A percentile compares a stretch with the other conserved stretches of the same genome.
phyloP scores from a whole-genome alignment of 1,140 invertebrate species.

The Hestina assimilis region DNA sequence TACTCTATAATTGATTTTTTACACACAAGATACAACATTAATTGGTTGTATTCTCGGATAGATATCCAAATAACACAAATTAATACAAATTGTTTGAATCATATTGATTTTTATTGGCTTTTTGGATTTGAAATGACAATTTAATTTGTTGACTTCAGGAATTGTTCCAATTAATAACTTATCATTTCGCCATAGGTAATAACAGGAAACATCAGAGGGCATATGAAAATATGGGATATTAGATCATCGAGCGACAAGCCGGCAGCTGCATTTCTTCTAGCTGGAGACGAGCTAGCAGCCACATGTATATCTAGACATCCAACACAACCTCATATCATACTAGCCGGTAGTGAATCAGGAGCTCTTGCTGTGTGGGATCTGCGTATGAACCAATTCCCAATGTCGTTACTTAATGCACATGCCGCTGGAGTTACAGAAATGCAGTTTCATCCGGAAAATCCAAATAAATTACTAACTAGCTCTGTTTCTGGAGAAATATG shows the following conservation, averaged over 20 bases:
- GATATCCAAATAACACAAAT: too few relatives aligned
- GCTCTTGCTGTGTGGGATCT: slow-evolving; percentile 94
- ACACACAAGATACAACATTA: too few relatives aligned
- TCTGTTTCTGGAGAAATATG: slow-evolving; percentile 89
- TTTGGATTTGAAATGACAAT: too few relatives aligned
- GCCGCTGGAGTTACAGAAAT: slow-evolving; percentile 87
- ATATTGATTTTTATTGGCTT: too few relatives aligned
- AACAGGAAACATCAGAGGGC: slow-evolving; percentile 90
- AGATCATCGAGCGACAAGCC: slow-evolving; percentile 80
- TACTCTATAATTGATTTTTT: too few relatives aligned
- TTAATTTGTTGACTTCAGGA: too few relatives aligned
- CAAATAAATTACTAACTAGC: slow-evolving; percentile 89
- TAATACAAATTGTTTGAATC: too few relatives aligned
- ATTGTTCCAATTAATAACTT: too few relatives aligned
- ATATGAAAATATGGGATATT: slow-evolving; percentile 93
- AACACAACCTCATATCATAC: slow-evolving; percentile 89
- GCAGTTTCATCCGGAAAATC: slow-evolving; percentile 89
- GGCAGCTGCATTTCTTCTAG: slow-evolving; percentile 81
- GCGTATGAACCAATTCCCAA: slow-evolving; percentile 87
- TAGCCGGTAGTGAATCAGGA: slow-evolving; percentile 90
- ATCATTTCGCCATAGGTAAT: slow-evolving; percentile 75
- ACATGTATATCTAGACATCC: slow-evolving; percentile 89
- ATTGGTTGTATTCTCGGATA: too few relatives aligned
- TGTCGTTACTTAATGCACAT: slow-evolving; percentile 89
- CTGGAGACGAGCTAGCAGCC: slow-evolving; percentile 83